Conservation (phyloP, 2,888 invertebrate species). For the Abrostola triplasia region DNA sequence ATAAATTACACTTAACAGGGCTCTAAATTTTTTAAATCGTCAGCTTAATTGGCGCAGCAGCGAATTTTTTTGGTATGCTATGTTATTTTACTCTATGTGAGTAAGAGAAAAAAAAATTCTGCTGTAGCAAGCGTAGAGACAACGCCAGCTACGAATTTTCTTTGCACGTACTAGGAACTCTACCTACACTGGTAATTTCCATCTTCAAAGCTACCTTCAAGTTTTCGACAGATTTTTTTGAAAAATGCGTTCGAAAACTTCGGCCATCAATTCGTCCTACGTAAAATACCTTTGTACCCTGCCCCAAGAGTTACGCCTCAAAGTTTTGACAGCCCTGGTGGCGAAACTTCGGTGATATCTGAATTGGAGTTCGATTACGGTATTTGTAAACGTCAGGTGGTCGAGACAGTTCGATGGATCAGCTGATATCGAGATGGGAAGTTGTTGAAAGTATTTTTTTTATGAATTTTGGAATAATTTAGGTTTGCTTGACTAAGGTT, state of each 20-base stretch:
- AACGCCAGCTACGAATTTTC: too few species aligned
- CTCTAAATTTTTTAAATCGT: too few species aligned
- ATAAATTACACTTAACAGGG: too few species aligned
- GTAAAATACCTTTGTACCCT: not conserved
- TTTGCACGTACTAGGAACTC: too few species aligned
- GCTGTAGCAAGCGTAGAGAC: too few species aligned
- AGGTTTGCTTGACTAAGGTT: not conserved
- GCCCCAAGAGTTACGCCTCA: slow-evolving; percentile 6
- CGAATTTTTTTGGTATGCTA: too few species aligned
- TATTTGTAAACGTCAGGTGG: slow-evolving; percentile 24
- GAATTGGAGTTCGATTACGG: slow-evolving; percentile 34
- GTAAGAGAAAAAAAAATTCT: too few species aligned
- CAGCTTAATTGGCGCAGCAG: too few species aligned
- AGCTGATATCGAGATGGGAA: slow-evolving; percentile 17
- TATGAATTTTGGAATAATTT: slow-evolving; percentile 6
- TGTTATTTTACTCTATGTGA: too few species aligned
- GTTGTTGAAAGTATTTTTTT: slow-evolving; percentile 14
- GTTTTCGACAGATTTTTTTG: not conserved
- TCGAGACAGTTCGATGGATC: slow-evolving; percentile 17
- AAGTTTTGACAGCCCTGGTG: slow-evolving; percentile 34
- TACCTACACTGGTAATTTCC: not conserved
- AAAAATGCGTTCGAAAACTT: slow-evolving; percentile 10
- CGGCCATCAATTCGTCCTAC: slow-evolving; percentile 21
- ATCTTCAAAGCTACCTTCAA: not conserved
- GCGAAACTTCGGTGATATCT: slow-evolving; percentile 44